Evolutionary conservation across 2,113 vertebrate species (phyloP).

Genomic region (Saccopteryx bilineata): DNA sequence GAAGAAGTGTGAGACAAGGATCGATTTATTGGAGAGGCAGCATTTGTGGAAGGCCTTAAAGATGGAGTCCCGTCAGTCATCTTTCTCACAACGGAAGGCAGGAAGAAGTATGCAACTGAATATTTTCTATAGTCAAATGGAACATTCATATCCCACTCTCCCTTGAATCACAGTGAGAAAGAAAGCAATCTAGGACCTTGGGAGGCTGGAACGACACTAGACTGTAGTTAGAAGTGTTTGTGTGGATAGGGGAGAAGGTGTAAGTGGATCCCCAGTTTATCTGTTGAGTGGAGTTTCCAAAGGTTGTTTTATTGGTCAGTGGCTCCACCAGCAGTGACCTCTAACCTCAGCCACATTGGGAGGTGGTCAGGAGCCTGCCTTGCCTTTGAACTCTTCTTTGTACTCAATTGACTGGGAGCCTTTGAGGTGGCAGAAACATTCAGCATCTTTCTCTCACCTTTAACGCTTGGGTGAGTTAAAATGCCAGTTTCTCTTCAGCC

Average conservation of each 20-base stretch:
- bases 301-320: conserved; percentile 91
- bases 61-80: background rate
- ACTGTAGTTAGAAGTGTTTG: conserved; percentile 84
- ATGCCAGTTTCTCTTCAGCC: background rate
- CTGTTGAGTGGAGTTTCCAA: conserved; percentile 88
- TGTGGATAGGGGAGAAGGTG: conserved; percentile 87
- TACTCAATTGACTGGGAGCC: conserved; percentile 65
- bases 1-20: background rate
- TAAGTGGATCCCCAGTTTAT: conserved; percentile 91
- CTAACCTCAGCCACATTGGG: conserved; percentile 87
- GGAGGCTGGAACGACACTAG: conserved; percentile 72
- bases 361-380: conserved; percentile 89
- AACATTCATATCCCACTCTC: background rate
- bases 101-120: background rate
- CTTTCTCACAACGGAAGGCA: background rate
- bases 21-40: background rate
- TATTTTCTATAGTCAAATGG: background rate
- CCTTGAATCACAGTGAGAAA: background rate
- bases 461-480: background rate
- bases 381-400: conserved; percentile 91
- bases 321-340: conserved; percentile 92
- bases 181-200: conserved; percentile 62
- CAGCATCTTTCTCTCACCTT: conserved; percentile 14
- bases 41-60: background rate
- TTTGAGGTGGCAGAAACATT: conserved; percentile 71